phyloP scores from a whole-genome alignment of 2,797 vertebrate genomes.

The Anniella stebbinsi region DNA sequence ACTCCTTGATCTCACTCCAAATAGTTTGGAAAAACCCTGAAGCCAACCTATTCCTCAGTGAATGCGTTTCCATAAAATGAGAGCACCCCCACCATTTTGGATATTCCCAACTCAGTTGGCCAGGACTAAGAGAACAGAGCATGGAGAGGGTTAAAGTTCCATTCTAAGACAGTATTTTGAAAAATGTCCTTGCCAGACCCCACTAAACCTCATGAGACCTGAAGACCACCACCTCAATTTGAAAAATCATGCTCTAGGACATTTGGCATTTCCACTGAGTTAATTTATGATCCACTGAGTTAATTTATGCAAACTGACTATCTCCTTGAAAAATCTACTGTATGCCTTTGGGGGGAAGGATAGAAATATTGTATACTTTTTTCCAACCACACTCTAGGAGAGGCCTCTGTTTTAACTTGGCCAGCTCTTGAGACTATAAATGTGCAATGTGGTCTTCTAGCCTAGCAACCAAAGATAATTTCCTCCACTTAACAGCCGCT shows the following conservation, averaged over 20 bases:
- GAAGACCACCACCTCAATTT: not conserved
- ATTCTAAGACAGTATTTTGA: not conserved
- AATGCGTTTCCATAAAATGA: not conserved
- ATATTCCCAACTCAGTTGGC: not conserved
- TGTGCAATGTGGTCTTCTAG: not conserved
- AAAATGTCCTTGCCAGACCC: slow-evolving; percentile 27
- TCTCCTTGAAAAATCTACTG: slow-evolving; percentile 31
- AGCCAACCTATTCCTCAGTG: not conserved
- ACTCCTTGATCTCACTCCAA: not conserved
- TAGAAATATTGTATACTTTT: slow-evolving; percentile 17
- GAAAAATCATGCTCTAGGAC: slow-evolving; percentile 21
- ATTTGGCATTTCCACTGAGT: slow-evolving; percentile 34
- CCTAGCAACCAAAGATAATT: slow-evolving; percentile 26
- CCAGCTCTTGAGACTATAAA: slow-evolving; percentile 15
- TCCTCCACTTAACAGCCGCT: not conserved
- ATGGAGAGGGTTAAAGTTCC: slow-evolving; percentile 4
- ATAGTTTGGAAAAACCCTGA: not conserved
- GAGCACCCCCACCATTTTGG: not conserved
- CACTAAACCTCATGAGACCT: slow-evolving; percentile 20
- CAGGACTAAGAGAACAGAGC: not conserved
- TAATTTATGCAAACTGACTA: not conserved
- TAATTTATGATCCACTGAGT: slow-evolving; percentile 1
- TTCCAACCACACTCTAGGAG: slow-evolving; percentile 14
- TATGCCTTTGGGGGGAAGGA: slow-evolving; percentile 19
- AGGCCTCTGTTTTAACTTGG: not conserved